A percentile compares a stretch with the other conserved stretches of the same genome.
Evolutionary conservation across 2,888 invertebrate species (phyloP).

Genomic region (Fabriciana adippe): DNA sequence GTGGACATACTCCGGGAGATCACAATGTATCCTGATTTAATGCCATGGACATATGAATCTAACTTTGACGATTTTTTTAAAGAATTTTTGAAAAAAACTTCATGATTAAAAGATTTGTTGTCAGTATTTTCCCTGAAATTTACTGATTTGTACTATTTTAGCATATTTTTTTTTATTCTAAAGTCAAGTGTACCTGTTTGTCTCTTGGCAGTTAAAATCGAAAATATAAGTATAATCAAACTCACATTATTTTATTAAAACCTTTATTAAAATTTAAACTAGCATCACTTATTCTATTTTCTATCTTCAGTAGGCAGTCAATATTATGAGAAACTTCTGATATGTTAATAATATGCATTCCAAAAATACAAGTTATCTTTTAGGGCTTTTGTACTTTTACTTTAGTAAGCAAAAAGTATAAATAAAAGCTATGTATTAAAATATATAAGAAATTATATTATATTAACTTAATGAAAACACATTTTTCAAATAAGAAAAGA

Average conservation of each 20-base stretch:
- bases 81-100: conserved; percentile 58
- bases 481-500: background rate
- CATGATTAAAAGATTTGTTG: background rate
- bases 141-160: background rate
- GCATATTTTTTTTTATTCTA: background rate
- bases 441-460: too few relatives aligned
- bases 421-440: too few relatives aligned
- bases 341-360: conserved; percentile 4
- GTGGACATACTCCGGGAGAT: conserved; percentile 59
- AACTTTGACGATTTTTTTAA: conserved; percentile 74
- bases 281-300: background rate
- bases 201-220: conserved; percentile 23
- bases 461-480: too few relatives aligned
- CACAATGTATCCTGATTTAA: conserved; percentile 70
- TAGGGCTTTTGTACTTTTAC: background rate
- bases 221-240: conserved; percentile 21
- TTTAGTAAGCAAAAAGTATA: too few relatives aligned
- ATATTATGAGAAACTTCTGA: background rate
- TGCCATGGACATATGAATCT: conserved; percentile 75
- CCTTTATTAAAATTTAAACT: conserved; percentile 16
- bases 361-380: background rate
- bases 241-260: conserved; percentile 17
- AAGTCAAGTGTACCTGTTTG: conserved; percentile 17
- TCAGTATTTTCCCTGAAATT: background rate
- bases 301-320: conserved; percentile 3